These are phyloP conservation scores for Zelostemma sp. DNA, from an alignment of 1,140 invertebrate genomes.

Conservation along the genomic window DNA sequence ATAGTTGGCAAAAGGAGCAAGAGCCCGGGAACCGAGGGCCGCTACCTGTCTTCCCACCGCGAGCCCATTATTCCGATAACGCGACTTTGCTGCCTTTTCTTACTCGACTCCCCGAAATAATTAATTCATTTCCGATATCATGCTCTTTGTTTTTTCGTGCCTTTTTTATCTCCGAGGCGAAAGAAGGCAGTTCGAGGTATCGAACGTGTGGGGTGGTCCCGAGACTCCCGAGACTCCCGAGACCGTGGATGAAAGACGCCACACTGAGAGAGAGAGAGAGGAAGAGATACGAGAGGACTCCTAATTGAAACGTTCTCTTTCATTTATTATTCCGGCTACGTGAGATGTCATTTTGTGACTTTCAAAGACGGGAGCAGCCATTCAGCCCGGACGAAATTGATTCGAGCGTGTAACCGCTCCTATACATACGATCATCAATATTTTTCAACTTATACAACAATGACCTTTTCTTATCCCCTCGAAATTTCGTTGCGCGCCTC, in stretches of 20 bases:
- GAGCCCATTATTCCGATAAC: slow-evolving; percentile 10
- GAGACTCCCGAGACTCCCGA: too few species aligned
- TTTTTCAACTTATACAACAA: too few species aligned
- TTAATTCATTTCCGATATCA: slow-evolving; percentile 7
- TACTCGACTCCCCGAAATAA: background rate
- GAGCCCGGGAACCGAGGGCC: slow-evolving; percentile 33
- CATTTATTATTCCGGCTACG: slow-evolving; percentile 58
- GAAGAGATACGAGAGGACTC: slow-evolving; percentile 39
- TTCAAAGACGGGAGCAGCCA: slow-evolving; percentile 21
- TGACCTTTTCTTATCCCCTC: too few species aligned
- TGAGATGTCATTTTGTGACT: slow-evolving; percentile 57
- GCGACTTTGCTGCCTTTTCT: background rate
- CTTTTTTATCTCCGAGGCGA: too few species aligned
- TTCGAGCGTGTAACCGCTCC: background rate
- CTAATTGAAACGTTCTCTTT: slow-evolving; percentile 65
- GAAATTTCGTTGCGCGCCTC: too few species aligned
- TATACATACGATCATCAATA: too few species aligned
- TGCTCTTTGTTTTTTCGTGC: too few species aligned
- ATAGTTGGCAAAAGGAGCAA: slow-evolving; percentile 60
- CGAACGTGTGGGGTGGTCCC: slow-evolving; percentile 53
- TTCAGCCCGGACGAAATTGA: slow-evolving; percentile 32
- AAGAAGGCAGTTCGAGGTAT: too few species aligned
- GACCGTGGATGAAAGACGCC: slow-evolving; percentile 34
- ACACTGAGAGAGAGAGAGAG: slow-evolving; percentile 54
- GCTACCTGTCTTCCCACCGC: slow-evolving; percentile 66